Evolutionary conservation across 2,797 vertebrate genomes (phyloP).

Genomic region (Sebastes hopkinsi): DNA sequence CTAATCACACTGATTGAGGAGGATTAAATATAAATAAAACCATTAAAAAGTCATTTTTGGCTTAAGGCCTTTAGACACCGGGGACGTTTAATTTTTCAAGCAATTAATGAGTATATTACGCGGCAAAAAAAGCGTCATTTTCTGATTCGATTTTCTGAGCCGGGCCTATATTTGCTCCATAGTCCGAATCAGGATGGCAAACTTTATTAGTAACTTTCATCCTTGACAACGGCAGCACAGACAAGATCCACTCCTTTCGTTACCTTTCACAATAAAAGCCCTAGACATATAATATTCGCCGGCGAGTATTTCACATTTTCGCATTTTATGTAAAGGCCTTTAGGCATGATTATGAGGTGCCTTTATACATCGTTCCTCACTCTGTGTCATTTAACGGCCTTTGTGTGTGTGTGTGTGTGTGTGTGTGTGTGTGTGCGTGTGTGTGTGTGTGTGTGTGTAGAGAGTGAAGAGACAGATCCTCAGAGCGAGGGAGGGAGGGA

Average conservation of each 20-base stretch:
- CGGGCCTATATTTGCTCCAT: not conserved
- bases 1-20: not conserved
- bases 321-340: not conserved
- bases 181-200: no score
- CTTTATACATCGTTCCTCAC: no score
- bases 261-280: not conserved
- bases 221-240: not conserved
- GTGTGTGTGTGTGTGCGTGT: not conserved
- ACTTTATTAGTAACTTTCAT: not conserved
- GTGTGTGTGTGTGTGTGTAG: conserved; percentile 25
- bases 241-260: not conserved
- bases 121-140: not conserved
- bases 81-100: no score
- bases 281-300: not conserved
- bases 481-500: conserved; percentile 5
- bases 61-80: no score
- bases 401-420: conserved; percentile 11
- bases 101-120: not conserved
- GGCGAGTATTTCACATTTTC: not conserved
- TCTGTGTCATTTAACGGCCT: not conserved
- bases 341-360: no score
- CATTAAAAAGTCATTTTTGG: no score
- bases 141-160: not conserved
- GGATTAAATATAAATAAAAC: no score
- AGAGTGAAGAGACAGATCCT: conserved; percentile 57